These are phyloP conservation scores for Mirounga angustirostris DNA, from an alignment of 2,113 vertebrate genomes.

Conservation along the genomic window DNA sequence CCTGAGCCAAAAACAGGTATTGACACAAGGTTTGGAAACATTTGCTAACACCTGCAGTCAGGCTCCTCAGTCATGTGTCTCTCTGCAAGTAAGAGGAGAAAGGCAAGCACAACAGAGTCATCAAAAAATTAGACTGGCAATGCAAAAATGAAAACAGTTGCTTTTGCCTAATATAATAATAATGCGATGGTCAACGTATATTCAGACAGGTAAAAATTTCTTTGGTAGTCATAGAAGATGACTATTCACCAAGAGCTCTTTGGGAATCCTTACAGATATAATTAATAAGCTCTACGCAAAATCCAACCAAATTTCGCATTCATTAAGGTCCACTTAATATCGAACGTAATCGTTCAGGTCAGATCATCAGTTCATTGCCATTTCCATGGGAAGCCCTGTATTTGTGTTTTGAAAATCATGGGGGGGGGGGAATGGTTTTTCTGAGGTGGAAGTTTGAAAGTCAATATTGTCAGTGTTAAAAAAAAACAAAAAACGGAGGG, in stretches of 20 bases:
- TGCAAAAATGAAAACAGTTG: background rate
- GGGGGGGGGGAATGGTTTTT: slow-evolving; percentile 51
- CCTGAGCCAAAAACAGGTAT: slow-evolving; percentile 77
- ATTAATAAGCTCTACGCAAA: slow-evolving; percentile 72
- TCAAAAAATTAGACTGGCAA: background rate
- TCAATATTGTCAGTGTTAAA: slow-evolving; percentile 46
- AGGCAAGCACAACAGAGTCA: background rate
- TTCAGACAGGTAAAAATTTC: slow-evolving; percentile 59
- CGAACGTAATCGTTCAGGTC: slow-evolving; percentile 77
- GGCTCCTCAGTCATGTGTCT: slow-evolving; percentile 54
- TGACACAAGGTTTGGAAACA: slow-evolving; percentile 73
- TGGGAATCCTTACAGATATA: slow-evolving; percentile 63
- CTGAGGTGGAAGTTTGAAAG: slow-evolving; percentile 66
- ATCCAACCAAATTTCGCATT: slow-evolving; percentile 71
- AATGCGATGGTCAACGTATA: background rate
- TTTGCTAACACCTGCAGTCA: slow-evolving; percentile 69
- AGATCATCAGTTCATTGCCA: slow-evolving; percentile 68
- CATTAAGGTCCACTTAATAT: slow-evolving; percentile 78
- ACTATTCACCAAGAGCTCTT: slow-evolving; percentile 74
- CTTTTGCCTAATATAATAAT: slow-evolving; percentile 6
- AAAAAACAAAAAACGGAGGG: background rate
- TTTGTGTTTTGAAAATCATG: background rate
- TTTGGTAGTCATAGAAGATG: slow-evolving; percentile 65
- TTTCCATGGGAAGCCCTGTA: slow-evolving; percentile 18
- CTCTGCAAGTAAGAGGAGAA: slow-evolving; percentile 1